Base-by-base conservation (phyloP, 2,797 vertebrate genomes). In the Eulemur coronatus region DNA sequence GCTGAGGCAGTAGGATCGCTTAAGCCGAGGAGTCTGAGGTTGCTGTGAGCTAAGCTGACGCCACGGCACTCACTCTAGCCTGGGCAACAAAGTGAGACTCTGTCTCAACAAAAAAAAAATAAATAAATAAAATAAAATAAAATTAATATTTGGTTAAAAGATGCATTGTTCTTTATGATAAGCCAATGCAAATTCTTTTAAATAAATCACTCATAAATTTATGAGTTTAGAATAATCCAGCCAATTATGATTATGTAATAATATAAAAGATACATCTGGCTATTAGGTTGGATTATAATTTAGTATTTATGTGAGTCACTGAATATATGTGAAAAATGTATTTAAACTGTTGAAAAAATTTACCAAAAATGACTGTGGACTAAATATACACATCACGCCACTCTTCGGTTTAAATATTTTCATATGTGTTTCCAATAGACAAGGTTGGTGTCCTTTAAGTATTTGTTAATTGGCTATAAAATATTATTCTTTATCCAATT, bases 321-420 rank as follows among this genome's bases (percentile, higher is more conserved):
- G 9, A 84, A 24, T 73, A 41, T 2, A 4, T 65, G 12, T 8
- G 1, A 73, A 65, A 65, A 33, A n/a, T 65, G 1, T n/a, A 65
- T 20, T 76, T 33, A 91, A 78, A 65, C 48, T 7, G 15, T 9
- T 93, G 35, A 79, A 73, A 89, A 92, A 13, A 38, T 12, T 84
- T n/a, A 63, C 35, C 46, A 52, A 69, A 91, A 95, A 33, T 35
- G 17, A 26, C 11, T 96, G 11, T 38, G 41, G 35, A 95, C 5
- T 59, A 80, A 88, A 75, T 8, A 57, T 70, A 94, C 33, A 92
- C 6, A 80, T 97, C 84, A 75, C 63, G 35, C 86, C 84, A 65
- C 30, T 85, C 70, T 96, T 96, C 96, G 93, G 89, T 94, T 97
- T 89, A 89, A 98, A 97, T 8, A 93, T 86, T 41, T 97, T 97